Evolutionary conservation across 2,113 vertebrate genomes (phyloP).

Genomic region (Cranoglanis bouderius): DNA sequence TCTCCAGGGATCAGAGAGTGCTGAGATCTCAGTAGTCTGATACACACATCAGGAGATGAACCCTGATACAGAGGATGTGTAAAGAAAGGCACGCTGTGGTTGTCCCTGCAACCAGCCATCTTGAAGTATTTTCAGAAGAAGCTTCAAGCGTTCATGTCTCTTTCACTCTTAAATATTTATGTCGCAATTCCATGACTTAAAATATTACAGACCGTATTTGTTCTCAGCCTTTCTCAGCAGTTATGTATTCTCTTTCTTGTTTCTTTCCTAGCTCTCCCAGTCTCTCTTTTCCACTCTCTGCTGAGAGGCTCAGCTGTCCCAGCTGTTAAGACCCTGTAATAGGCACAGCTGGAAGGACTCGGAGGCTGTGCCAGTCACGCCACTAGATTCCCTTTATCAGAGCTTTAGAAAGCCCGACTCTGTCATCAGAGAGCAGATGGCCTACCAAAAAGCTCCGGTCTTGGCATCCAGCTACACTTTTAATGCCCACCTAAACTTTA

Average conservation of each 20-base stretch:
- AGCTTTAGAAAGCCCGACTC: conserved; percentile 46
- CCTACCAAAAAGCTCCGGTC: conserved; percentile 42
- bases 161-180: not conserved
- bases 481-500: conserved; percentile 29
- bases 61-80: conserved; percentile 24
- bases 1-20: conserved; percentile 37
- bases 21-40: conserved; percentile 23
- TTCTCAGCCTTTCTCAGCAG: not conserved
- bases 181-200: not conserved
- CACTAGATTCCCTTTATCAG: conserved; percentile 49
- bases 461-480: conserved; percentile 29
- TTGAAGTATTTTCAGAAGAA: conserved; percentile 2
- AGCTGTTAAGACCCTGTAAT: conserved; percentile 48
- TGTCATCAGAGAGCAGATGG: conserved; percentile 58
- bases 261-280: not conserved
- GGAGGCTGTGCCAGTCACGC: conserved; percentile 32
- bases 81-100: not conserved
- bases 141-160: not conserved
- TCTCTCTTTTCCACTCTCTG: not conserved
- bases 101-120: not conserved
- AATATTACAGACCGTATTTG: not conserved
- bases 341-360: conserved; percentile 54
- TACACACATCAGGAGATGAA: conserved; percentile 22
- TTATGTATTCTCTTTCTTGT: conserved; percentile 1
- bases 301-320: conserved; percentile 41